Conservation (phyloP, 1,140 invertebrate genomes). For the Anastrepha ludens region DNA sequence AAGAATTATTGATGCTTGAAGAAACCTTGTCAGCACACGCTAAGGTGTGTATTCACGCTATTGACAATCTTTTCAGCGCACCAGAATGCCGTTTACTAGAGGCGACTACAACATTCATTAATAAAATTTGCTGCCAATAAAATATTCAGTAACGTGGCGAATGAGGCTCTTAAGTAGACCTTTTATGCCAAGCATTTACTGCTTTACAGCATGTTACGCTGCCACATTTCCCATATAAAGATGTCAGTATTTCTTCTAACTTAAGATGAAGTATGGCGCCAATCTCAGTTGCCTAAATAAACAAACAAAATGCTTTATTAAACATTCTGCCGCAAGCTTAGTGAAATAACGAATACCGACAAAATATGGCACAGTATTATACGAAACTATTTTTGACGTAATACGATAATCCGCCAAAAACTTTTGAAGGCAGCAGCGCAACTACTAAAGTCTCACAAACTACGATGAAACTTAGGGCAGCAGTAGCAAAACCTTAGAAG, state of each 20-base stretch:
- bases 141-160: too few species aligned
- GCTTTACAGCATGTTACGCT: too few species aligned
- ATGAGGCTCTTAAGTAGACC: too few species aligned
- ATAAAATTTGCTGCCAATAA: too few species aligned
- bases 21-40: too few species aligned
- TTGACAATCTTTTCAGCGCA: too few species aligned
- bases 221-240: too few species aligned
- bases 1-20: too few species aligned
- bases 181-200: too few species aligned
- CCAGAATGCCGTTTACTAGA: too few species aligned
- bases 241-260: neutral
- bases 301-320: constrained; percentile 10
- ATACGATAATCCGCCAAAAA: constrained; percentile 30
- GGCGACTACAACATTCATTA: too few species aligned
- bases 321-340: neutral
- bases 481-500: constrained; percentile 2
- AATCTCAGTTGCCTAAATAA: neutral
- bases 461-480: neutral
- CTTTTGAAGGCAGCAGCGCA: neutral
- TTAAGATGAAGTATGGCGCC: neutral
- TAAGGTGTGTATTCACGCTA: too few species aligned
- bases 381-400: constrained; percentile 13
- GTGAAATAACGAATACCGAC: constrained; percentile 9
- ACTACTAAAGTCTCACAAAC: neutral
- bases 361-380: neutral